Percentiles rank a stretch among this genome's conserved stretches.
Evolutionary conservation across 2,888 invertebrate species (phyloP).

Genomic region (Dryobotodes eremita): DNA sequence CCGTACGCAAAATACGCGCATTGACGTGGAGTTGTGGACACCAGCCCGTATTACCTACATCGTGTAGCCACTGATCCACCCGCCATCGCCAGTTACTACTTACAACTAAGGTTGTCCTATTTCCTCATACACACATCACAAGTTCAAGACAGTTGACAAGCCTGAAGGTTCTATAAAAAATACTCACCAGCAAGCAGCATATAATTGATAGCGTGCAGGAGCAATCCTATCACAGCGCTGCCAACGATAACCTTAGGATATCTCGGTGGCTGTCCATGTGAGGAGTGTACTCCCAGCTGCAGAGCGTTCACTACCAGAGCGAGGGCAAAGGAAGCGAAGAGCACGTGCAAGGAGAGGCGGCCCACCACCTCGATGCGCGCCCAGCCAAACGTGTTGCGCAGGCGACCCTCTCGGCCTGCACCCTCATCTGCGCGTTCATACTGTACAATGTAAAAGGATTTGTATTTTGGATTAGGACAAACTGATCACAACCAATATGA

Average conservation of each 20-base stretch:
- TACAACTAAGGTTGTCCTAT: neutral
- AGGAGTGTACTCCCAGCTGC: constrained; percentile 94
- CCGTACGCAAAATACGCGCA: too few species aligned
- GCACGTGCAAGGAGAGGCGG: constrained; percentile 95
- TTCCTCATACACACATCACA: neutral
- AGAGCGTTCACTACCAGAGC: constrained; percentile 95
- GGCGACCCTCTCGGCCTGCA: constrained; percentile 92
- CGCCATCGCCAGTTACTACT: neutral
- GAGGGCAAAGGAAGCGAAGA: constrained; percentile 95
- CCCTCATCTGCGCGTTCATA: constrained; percentile 88
- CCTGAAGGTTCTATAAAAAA: neutral
- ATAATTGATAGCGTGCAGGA: constrained; percentile 95
- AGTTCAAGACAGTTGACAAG: neutral
- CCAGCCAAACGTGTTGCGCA: constrained; percentile 98
- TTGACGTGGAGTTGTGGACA: too few species aligned
- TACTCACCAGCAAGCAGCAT: constrained; percentile 94
- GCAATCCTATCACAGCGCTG: constrained; percentile 94
- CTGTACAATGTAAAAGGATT: constrained; percentile 70
- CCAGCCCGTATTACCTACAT: too few species aligned
- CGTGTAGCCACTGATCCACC: neutral
- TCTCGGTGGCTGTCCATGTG: constrained; percentile 86
- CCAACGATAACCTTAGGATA: constrained; percentile 94
- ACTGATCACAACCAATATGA: neutral
- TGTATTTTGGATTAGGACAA: too few species aligned
- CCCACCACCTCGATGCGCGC: constrained; percentile 97